Conservation (phyloP, 2,113 vertebrate genomes). For the Hyperopisus bebe region DNA sequence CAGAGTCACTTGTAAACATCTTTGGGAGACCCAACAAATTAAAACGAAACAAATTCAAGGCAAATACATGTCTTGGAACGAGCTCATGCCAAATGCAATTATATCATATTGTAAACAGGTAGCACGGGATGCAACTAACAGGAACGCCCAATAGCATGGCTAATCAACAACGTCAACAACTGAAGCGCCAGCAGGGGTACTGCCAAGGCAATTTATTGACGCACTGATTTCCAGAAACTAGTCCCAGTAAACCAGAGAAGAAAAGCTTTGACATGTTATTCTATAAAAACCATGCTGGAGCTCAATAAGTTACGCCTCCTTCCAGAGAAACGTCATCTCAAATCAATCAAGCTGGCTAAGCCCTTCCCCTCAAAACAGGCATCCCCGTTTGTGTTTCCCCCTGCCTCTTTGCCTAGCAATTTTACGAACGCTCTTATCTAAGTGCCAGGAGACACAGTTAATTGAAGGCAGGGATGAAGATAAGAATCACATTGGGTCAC, state of each 20-base stretch:
- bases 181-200: background rate
- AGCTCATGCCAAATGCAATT: background rate
- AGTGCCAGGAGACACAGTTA: conserved; percentile 6
- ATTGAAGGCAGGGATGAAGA: conserved; percentile 5
- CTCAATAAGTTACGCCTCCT: background rate
- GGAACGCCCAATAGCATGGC: background rate
- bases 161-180: background rate
- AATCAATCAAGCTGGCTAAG: background rate
- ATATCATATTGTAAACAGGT: background rate
- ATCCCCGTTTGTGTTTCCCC: background rate
- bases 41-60: background rate
- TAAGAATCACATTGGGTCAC: background rate
- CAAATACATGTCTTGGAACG: background rate
- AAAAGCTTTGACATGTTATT: background rate
- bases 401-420: background rate
- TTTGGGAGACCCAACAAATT: background rate
- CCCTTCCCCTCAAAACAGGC: background rate
- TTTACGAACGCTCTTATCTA: background rate
- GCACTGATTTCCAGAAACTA: background rate
- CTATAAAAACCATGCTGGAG: background rate
- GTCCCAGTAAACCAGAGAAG: background rate
- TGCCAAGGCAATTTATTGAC: background rate
- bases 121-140: background rate
- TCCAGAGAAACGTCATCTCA: background rate
- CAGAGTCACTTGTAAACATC: background rate